A percentile compares a stretch with the other conserved stretches of the same genome.
Conservation (phyloP, 2,113 vertebrate species). For the Ammospiza caudacuta region DNA sequence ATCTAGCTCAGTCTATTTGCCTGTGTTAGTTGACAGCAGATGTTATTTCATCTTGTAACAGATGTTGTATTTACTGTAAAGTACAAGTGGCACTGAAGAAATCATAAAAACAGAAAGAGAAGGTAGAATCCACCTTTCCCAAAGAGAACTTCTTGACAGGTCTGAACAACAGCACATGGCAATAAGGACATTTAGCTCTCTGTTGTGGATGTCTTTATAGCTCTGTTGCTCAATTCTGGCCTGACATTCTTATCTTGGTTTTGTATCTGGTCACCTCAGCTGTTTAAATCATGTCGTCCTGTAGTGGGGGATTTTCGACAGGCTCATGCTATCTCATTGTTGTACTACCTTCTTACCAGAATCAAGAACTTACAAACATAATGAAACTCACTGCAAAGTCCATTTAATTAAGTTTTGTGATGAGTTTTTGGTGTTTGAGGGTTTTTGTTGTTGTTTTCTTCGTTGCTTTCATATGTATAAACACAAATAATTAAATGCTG, state of each 20-base stretch:
- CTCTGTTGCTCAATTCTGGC: background rate
- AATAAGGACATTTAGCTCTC: background rate
- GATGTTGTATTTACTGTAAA: conserved; percentile 5
- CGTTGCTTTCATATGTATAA: background rate
- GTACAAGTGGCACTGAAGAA: background rate
- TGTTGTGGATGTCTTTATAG: background rate
- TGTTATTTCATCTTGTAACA: conserved; percentile 4
- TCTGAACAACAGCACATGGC: background rate
- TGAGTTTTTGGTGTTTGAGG: background rate
- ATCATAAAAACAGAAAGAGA: background rate
- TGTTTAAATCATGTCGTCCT: background rate
- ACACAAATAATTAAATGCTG: background rate
- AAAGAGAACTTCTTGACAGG: background rate
- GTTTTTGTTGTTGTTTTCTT: background rate
- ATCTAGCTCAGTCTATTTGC: background rate
- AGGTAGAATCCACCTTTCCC: background rate
- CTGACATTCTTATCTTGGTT: background rate
- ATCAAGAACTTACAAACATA: background rate
- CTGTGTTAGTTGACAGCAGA: background rate
- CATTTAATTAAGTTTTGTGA: background rate
- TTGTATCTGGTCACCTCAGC: background rate
- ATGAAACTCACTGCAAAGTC: background rate
- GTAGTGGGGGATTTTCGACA: background rate
- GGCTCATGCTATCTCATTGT: background rate
- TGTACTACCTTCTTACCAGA: background rate